A percentile compares a stretch with the other conserved stretches of the same genome.
Evolutionary conservation across 1,140 invertebrate species (phyloP).

Genomic region (Heliconius himera): DNA sequence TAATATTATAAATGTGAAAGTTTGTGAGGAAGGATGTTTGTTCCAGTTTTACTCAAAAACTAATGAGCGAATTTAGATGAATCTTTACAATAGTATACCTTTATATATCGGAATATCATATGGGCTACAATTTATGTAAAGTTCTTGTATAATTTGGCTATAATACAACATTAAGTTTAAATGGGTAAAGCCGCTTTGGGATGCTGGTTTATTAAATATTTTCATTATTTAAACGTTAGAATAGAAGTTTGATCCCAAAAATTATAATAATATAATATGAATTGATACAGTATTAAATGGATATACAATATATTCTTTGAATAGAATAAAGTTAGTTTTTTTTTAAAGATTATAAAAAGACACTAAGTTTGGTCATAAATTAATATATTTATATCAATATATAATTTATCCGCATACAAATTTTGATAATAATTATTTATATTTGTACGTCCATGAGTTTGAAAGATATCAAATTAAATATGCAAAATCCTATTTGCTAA

Average conservation of each 20-base stretch:
- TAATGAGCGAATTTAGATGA: too few species aligned
- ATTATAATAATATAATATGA: not conserved
- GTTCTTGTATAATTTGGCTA: too few species aligned
- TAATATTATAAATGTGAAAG: too few species aligned
- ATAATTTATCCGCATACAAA: not conserved
- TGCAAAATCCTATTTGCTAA: not conserved
- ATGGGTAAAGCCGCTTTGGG: too few species aligned
- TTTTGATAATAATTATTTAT: not conserved
- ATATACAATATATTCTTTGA: not conserved
- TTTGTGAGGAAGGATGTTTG: too few species aligned
- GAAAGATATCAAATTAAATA: not conserved
- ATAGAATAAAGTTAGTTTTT: not conserved
- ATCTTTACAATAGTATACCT: too few species aligned
- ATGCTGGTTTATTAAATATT: not conserved
- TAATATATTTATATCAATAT: not conserved
- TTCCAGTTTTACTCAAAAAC: too few species aligned
- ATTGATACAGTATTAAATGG: not conserved
- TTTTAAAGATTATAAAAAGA: not conserved
- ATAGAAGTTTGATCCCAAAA: not conserved
- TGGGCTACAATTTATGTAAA: too few species aligned
- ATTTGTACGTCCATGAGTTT: not conserved
- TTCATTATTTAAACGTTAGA: not conserved
- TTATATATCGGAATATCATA: too few species aligned
- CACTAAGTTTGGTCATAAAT: not conserved
- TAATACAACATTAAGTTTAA: too few species aligned